phyloP scores from a whole-genome alignment of 2,888 invertebrate genomes.

The Zonitis immaculata region DNA sequence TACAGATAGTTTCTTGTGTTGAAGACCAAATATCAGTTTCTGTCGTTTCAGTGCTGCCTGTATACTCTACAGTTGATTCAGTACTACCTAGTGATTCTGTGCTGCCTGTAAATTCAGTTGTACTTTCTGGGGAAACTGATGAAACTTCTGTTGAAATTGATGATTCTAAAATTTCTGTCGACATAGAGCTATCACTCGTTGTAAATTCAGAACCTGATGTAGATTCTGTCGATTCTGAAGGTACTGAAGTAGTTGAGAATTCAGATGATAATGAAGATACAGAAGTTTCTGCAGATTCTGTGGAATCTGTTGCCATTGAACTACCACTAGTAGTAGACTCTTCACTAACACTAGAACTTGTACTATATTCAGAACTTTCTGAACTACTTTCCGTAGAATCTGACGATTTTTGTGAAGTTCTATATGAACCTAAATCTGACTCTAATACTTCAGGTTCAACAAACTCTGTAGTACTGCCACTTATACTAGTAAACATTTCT shows the following conservation, averaged over 20 bases:
- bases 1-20: constrained; percentile 32
- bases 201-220: not conserved
- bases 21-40: constrained; percentile 36
- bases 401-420: not conserved
- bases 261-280: constrained; percentile 14
- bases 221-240: constrained; percentile 8
- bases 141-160: constrained; percentile 24
- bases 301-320: constrained; percentile 8
- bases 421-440: constrained; percentile 7
- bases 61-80: constrained; percentile 26
- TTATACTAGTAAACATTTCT: not conserved
- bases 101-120: constrained; percentile 26
- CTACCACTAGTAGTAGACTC: constrained; percentile 4
- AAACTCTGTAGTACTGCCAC: not conserved
- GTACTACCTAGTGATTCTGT: constrained; percentile 24
- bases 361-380: constrained; percentile 20
- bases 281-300: constrained; percentile 7
- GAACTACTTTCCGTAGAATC: constrained; percentile 13
- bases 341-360: constrained; percentile 16
- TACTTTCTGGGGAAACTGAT: constrained; percentile 24
- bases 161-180: not conserved
- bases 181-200: not conserved
- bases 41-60: constrained; percentile 24
- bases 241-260: constrained; percentile 4
- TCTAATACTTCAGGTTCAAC: not conserved